A percentile compares a stretch with the other conserved stretches of the same genome.
phyloP scores from a whole-genome alignment of 37 sponge, comb jelly and placozoan genomes.

The Agelas oroides region DNA sequence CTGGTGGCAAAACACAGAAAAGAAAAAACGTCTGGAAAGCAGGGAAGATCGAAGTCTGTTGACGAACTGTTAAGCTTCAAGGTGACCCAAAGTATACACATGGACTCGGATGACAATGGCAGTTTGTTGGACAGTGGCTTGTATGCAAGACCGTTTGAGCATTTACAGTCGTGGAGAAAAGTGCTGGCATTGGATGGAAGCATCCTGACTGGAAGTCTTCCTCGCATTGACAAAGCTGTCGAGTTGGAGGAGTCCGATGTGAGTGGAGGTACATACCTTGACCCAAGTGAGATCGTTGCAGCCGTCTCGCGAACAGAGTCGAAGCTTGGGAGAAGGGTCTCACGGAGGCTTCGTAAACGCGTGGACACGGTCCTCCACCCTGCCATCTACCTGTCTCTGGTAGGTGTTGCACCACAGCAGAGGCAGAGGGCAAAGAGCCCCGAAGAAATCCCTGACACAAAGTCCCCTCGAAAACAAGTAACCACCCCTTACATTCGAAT shows the following conservation, averaged over 20 bases:
- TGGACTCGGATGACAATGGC: constrained; percentile 30
- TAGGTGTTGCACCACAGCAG: not conserved
- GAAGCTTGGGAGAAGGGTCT: not conserved
- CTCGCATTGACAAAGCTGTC: constrained; percentile 3
- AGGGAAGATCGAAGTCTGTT: not conserved
- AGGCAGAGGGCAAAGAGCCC: not conserved
- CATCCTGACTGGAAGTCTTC: constrained; percentile 31
- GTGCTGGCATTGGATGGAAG: constrained; percentile 27
- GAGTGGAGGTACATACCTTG: constrained; percentile 18
- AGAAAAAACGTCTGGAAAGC: not conserved
- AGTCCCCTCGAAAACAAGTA: too few relatives aligned
- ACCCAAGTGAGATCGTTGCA: constrained; percentile 30
- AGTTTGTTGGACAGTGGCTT: not conserved
- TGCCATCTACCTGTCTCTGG: constrained; percentile 1
- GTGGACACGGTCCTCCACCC: not conserved
- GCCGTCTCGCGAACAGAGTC: constrained; percentile 5
- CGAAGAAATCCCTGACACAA: too few relatives aligned
- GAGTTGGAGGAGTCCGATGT: constrained; percentile 3
- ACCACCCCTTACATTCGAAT: too few relatives aligned
- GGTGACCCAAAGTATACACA: not conserved
- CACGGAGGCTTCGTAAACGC: constrained; percentile 1
- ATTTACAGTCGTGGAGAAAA: constrained; percentile 25
- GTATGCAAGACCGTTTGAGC: constrained; percentile 23
- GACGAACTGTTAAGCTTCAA: not conserved
- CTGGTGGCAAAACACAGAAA: not conserved